Conservation (phyloP, 1,140 invertebrate species). For the Homarus americanus region DNA sequence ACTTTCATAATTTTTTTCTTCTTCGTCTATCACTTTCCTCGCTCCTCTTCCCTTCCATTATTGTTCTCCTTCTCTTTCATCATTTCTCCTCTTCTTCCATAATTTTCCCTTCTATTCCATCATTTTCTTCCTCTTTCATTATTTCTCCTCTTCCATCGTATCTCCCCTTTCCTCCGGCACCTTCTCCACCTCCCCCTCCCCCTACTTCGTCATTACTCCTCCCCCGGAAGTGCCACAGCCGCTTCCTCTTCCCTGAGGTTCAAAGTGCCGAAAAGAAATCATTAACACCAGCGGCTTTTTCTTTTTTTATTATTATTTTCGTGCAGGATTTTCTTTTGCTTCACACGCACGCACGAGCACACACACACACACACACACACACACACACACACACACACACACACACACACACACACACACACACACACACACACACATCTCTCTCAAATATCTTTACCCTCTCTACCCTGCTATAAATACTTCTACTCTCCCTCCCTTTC, state of each 20-base stretch:
- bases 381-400: constrained; percentile 6
- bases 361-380: not conserved
- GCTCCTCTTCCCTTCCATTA: not conserved
- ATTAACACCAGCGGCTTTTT: no score
- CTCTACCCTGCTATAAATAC: not conserved
- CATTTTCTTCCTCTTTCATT: not conserved
- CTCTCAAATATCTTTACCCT: no score
- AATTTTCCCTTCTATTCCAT: not conserved
- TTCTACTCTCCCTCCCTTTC: no score
- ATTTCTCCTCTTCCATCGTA: not conserved
- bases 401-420: not conserved
- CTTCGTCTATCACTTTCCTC: not conserved
- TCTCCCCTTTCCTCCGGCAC: not conserved
- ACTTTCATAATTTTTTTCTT: not conserved
- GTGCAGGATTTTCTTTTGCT: no score
- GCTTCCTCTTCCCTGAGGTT: not conserved
- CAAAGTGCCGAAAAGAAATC: no score
- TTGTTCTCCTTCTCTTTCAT: not conserved
- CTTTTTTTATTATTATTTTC: no score
- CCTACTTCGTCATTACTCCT: not conserved
- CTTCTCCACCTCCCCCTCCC: not conserved
- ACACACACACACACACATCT: not conserved
- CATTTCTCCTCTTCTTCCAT: not conserved
- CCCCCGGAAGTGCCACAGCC: not conserved
- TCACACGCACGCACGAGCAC: not conserved